Percentiles rank a stretch among this genome's conserved stretches.
Evolutionary conservation across 1,140 invertebrate species (phyloP).

Genomic region (Zaprionus kolodkinae): DNA sequence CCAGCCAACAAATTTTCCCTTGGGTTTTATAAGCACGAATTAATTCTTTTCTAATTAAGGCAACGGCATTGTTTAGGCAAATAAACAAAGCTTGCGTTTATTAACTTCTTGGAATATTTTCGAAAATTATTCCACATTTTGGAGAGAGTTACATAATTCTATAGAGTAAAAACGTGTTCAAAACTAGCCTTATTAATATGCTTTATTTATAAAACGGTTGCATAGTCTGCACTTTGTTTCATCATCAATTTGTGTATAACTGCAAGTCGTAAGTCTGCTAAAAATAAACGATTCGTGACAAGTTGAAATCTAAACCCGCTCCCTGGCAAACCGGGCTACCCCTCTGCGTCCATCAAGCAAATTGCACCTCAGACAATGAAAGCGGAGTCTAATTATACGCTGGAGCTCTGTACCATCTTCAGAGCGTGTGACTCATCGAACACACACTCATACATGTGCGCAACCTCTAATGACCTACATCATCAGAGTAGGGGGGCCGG

Average conservation of each 20-base stretch:
- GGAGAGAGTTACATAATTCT: too few relatives aligned
- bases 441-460: constrained; percentile 30
- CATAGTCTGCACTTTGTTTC: neutral
- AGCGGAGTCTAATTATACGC: constrained; percentile 53
- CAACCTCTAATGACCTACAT: constrained; percentile 74
- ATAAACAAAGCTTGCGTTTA: too few relatives aligned
- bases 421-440: constrained; percentile 37
- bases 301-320: constrained; percentile 38
- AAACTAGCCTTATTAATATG: neutral
- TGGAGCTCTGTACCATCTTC: constrained; percentile 31
- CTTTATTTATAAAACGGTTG: neutral
- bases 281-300: constrained; percentile 76
- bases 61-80: neutral
- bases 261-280: constrained; percentile 46
- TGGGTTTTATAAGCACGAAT: neutral
- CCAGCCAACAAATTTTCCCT: neutral
- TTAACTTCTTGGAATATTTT: too few relatives aligned
- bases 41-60: neutral
- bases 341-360: constrained; percentile 10
- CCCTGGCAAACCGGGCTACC: neutral
- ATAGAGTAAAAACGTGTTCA: neutral
- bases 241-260: neutral
- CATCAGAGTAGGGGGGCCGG: constrained; percentile 35
- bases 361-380: constrained; percentile 52
- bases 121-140: too few relatives aligned